Conservation (phyloP, 1,140 invertebrate genomes). For the Lethocerus indicus region DNA sequence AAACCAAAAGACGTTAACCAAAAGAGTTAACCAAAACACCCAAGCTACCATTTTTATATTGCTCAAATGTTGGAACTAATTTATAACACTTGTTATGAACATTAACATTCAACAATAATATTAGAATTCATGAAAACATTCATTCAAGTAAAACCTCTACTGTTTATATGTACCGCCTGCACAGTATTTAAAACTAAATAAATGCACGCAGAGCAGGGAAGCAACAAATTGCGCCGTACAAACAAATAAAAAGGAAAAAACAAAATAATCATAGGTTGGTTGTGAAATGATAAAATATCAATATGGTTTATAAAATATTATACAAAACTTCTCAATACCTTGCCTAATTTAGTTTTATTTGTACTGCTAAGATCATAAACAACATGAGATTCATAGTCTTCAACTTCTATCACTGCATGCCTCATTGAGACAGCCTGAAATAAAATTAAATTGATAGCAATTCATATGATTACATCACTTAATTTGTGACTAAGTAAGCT, state of each 20-base stretch:
- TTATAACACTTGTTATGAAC: not conserved
- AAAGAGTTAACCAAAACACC: too few species aligned
- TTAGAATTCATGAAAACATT: too few species aligned
- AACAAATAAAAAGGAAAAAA: too few species aligned
- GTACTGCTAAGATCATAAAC: conserved; percentile 15
- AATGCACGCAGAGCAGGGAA: too few species aligned
- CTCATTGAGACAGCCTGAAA: conserved; percentile 8
- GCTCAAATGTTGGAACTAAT: too few species aligned
- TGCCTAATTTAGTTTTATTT: conserved; percentile 15
- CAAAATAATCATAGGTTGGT: too few species aligned
- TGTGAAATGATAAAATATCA: not conserved
- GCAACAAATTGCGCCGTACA: too few species aligned
- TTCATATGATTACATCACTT: conserved; percentile 2
- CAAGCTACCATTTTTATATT: too few species aligned
- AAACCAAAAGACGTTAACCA: too few species aligned
- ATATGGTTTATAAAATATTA: not conserved
- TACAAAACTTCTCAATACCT: conserved; percentile 1
- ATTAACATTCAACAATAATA: not conserved
- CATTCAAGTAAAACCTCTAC: too few species aligned
- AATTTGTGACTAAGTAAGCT: not conserved
- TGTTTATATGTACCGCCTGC: too few species aligned
- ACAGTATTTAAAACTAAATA: too few species aligned
- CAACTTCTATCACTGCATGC: conserved; percentile 15
- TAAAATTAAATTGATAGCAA: not conserved
- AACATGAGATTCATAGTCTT: conserved; percentile 8